phyloP scores from a whole-genome alignment of 1,140 invertebrate species.

The Vollenhovia emeryi region DNA sequence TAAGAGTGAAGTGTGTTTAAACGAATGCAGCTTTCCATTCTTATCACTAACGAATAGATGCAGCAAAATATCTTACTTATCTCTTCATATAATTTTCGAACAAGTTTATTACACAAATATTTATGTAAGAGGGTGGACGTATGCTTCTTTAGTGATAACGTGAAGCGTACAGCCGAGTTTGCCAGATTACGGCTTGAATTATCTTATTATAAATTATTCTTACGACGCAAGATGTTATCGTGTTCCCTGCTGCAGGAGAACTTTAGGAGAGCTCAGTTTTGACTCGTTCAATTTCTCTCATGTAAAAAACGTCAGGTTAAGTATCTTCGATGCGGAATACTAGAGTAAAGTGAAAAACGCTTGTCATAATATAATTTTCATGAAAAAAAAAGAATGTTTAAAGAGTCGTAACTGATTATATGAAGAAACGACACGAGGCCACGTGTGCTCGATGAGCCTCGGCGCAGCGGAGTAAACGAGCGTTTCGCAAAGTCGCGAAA shows the following conservation, averaged over 20 bases:
- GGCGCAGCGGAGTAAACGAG: neutral
- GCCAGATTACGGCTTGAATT: constrained; percentile 33
- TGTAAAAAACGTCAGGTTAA: neutral
- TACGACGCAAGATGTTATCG: constrained; percentile 16
- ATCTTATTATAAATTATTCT: constrained; percentile 40
- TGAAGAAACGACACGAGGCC: neutral
- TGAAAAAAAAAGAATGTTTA: neutral
- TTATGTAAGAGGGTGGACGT: constrained; percentile 10
- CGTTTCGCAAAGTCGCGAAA: constrained; percentile 9
- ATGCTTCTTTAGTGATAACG: constrained; percentile 2
- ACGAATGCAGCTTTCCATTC: neutral
- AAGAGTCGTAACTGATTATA: neutral
- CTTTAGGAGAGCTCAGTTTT: neutral
- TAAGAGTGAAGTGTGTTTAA: neutral
- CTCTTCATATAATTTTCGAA: neutral
- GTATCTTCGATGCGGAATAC: neutral
- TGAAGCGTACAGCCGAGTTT: neutral
- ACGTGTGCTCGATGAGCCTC: neutral
- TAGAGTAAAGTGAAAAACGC: neutral
- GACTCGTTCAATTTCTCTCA: neutral
- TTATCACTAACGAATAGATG: neutral
- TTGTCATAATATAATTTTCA: neutral
- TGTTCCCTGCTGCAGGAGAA: neutral
- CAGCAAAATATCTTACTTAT: neutral
- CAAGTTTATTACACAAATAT: neutral